A percentile compares a stretch with the other conserved stretches of the same genome.
These are phyloP conservation scores for Melangyna quadrimaculata DNA, from an alignment of 2,888 invertebrate genomes.

Conservation along the genomic window DNA sequence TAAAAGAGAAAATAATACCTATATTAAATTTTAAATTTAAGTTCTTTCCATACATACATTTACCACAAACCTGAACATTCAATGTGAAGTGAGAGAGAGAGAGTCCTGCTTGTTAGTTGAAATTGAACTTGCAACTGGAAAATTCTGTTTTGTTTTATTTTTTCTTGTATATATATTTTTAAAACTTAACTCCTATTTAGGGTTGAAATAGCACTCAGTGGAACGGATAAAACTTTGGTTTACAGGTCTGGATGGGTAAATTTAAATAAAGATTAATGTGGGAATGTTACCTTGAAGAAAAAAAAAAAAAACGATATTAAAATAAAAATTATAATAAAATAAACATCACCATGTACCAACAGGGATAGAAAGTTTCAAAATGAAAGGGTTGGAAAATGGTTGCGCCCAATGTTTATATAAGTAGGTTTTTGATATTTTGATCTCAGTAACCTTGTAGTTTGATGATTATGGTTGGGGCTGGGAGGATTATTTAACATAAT, in stretches of 20 bases:
- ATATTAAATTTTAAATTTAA: neutral
- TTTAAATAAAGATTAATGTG: constrained; percentile 72
- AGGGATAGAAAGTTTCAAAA: neutral
- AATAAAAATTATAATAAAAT: constrained; percentile 18
- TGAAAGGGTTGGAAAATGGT: neutral
- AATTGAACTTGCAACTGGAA: constrained; percentile 34
- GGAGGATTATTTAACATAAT: constrained; percentile 23
- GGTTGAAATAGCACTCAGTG: constrained; percentile 71
- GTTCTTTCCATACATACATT: neutral
- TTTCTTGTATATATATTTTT: constrained; percentile 6
- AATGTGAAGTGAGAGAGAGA: neutral
- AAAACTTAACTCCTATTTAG: constrained; percentile 37
- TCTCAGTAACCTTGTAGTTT: constrained; percentile 52
- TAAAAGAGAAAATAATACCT: neutral
- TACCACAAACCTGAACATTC: neutral
- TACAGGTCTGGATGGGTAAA: constrained; percentile 51
- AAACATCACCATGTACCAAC: neutral
- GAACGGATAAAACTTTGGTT: constrained; percentile 67
- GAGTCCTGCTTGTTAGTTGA: neutral
- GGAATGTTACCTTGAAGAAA: constrained; percentile 57
- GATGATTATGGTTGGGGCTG: too few relatives aligned
- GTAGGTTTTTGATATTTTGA: constrained; percentile 10
- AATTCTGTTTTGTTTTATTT: neutral
- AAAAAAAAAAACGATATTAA: neutral
- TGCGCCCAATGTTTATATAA: neutral